A percentile compares a stretch with the other conserved stretches of the same genome.
Evolutionary conservation across 2,797 vertebrate species (phyloP).

Genomic region (Oreochromis mossambicus): DNA sequence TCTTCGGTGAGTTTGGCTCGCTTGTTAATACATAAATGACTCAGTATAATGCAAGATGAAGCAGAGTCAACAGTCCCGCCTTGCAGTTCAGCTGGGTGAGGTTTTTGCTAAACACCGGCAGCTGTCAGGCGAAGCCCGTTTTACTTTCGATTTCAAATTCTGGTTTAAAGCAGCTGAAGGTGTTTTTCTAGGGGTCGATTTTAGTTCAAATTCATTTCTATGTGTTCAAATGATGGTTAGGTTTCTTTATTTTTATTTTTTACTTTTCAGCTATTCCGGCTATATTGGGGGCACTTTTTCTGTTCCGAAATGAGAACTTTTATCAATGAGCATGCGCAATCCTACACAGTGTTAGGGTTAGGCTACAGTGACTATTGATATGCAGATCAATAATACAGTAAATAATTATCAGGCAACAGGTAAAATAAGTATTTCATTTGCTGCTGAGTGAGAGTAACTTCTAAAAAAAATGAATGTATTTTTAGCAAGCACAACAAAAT

Average conservation of each 20-base stretch:
- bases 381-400: not conserved
- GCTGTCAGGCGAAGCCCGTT: not conserved
- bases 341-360: no score
- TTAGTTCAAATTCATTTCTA: not conserved
- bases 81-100: not conserved
- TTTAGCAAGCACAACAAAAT: not conserved
- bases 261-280: not conserved
- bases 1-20: not conserved
- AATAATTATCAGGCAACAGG: not conserved
- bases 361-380: not conserved
- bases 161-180: not conserved
- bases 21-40: not conserved
- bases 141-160: not conserved
- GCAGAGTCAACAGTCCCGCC: not conserved
- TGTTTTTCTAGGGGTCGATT: not conserved
- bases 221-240: accelerated
- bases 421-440: not conserved
- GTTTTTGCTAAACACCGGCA: not conserved
- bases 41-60: not conserved
- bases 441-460: no score
- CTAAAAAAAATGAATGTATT: accelerated
- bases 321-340: not conserved
- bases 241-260: accelerated
- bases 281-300: not conserved
- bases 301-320: accelerated